Base-by-base conservation (phyloP, 2,797 vertebrate species). In the Propithecus perrieri region DNA sequence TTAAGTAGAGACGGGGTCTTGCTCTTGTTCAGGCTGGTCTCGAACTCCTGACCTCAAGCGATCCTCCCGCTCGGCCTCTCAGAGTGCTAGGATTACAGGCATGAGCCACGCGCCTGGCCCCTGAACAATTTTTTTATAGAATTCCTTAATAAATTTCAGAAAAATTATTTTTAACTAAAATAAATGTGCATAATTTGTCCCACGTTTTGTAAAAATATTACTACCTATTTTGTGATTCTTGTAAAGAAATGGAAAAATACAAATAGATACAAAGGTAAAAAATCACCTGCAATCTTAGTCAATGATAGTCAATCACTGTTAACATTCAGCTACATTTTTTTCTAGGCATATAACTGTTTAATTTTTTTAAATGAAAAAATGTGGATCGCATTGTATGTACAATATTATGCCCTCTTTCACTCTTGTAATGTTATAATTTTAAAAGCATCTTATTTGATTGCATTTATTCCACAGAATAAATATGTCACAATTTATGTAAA, bases 141-240 rank as follows among this genome's bases (percentile, higher is more conserved):
- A 80, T 72, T 91, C 41, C 78, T 80, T 28, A 81, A 30, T 12
- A 88, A 75, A 79, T 94, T 80, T 91, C 53, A 87, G 65, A 95
- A 65, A 41, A n/a, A 93, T 57, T 93, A 35, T 81, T 69, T 79
- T 93, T 76, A 86, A 86, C 74, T 93, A 88, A 94, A 93, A 92
- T 75, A 90, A 83, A 88, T 48, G 59, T 46, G 15, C 20, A 15
- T 67, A 69, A 74, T 78, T 78, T 93, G 22, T 67, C 76, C 33
- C 33, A 50, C 75, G 7, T 69, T 79, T 84, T 33, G 38, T 87
- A 84, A 92, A 80, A 87, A 69, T 61, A 79, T 57, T 83, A 83
- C 13, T 35, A 85, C 28, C 17, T 43, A 71, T 81, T 81, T 75
- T 67, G 6, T 78, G 59, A 93, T 78, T 88, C 87, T 72, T 71